These are phyloP conservation scores for Agonopterix alstromeriana DNA, from an alignment of 2,888 invertebrate species.

Conservation along the genomic window DNA sequence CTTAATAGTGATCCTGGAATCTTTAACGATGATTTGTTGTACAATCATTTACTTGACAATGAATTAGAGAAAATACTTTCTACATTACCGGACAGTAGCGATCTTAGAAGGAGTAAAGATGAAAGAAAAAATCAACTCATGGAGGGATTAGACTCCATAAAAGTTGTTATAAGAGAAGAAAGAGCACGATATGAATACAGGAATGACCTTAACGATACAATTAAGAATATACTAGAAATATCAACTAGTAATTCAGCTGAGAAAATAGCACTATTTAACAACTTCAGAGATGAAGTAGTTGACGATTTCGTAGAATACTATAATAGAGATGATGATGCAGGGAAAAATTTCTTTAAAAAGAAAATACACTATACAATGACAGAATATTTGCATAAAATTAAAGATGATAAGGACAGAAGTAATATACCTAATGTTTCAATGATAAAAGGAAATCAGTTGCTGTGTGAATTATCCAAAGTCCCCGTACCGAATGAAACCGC, in stretches of 20 bases:
- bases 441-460: conserved; percentile 34
- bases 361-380: conserved; percentile 29
- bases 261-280: conserved; percentile 14
- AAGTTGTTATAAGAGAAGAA: conserved; percentile 35
- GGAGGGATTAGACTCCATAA: conserved; percentile 28
- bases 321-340: conserved; percentile 27
- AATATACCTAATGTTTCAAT: conserved; percentile 20
- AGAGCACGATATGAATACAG: conserved; percentile 34
- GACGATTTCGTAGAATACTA: conserved; percentile 41
- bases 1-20: conserved; percentile 34
- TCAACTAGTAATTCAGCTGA: conserved; percentile 19
- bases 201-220: conserved; percentile 30
- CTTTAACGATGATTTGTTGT: conserved; percentile 34
- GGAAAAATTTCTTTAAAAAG: conserved; percentile 27
- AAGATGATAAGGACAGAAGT: conserved; percentile 8
- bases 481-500: conserved; percentile 14
- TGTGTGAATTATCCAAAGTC: conserved; percentile 34
- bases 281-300: conserved; percentile 35
- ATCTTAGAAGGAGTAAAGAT: conserved; percentile 23
- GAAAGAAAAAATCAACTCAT: conserved; percentile 29
- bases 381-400: conserved; percentile 20
- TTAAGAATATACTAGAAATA: conserved; percentile 26
- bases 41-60: conserved; percentile 31
- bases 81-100: conserved; percentile 23
- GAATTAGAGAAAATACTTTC: conserved; percentile 34